Percentiles rank a stretch among this genome's conserved stretches.
phyloP scores from a whole-genome alignment of 2,797 vertebrate species.

The Harpagifer antarcticus region DNA sequence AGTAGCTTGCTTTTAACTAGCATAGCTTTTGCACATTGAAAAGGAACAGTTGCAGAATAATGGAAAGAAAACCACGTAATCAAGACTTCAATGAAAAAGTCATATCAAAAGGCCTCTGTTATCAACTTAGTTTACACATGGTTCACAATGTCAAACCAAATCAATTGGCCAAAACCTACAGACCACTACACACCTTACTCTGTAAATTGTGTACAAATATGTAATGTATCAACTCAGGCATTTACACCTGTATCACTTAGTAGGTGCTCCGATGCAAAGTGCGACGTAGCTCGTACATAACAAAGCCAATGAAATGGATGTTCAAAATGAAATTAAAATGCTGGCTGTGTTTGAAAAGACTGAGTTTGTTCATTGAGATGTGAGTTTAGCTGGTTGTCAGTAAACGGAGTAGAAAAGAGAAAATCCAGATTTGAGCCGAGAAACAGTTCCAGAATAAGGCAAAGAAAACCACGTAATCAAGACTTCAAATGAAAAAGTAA shows the following conservation, averaged over 20 bases:
- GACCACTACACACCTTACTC: not conserved
- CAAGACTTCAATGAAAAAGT: not conserved
- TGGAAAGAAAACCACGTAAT: not conserved
- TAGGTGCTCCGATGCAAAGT: not conserved
- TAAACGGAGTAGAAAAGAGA: constrained; percentile 11
- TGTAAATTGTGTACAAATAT: not conserved
- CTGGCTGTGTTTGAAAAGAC: constrained; percentile 10
- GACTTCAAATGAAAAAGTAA: not conserved
- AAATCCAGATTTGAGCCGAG: not conserved
- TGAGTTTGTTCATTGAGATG: not conserved
- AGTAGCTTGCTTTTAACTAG: not conserved
- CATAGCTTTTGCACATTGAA: not conserved
- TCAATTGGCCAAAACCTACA: not conserved
- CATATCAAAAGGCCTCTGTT: not conserved
- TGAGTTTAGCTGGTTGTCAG: constrained; percentile 13
- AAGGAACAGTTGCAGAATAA: not conserved
- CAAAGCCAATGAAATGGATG: not conserved
- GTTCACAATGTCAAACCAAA: constrained; percentile 7
- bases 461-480: not conserved
- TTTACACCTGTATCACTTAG: not conserved
- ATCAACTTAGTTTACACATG: not conserved
- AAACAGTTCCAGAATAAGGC: not conserved
- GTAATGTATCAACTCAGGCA: not conserved
- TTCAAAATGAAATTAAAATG: constrained; percentile 15
- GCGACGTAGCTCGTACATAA: not conserved